Base-by-base conservation (phyloP, 2,113 vertebrate species). In the Anser cygnoides region DNA sequence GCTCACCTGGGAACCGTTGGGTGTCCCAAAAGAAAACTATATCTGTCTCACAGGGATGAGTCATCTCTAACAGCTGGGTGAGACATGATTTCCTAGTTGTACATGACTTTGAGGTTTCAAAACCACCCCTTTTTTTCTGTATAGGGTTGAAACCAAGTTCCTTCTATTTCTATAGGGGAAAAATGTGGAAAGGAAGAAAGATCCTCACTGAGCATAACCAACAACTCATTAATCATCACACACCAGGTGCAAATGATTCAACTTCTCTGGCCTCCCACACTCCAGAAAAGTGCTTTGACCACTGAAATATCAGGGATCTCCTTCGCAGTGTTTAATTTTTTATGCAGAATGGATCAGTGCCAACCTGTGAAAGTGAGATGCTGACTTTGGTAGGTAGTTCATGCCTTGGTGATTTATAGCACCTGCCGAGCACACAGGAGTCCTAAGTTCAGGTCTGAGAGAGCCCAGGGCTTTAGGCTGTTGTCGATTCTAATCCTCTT, bases 181-280 rank as follows among this genome's bases (percentile, higher is more conserved):
- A 87, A 76, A n/a, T 13, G 22, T 25, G 70, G 49, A 58, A 77
- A 50, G 55, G 28, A 83, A 52, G 49, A 52, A 65, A 78, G 37
- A 71, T 23, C 52, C 22, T 74, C 14, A 7, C 11, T 75, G 75
- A 82, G 39, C 26, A 11, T 22, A 70, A 50, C 61, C 70, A 91
- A 44, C 74, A 73, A 67, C 87, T 96, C 54, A 73, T 95, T 91
- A 91, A 73, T 93, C 77, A 78, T 14, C 12, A 89, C 81, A 85
- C 78, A 54, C 91, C 49, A 91, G 84, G 67, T 91, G 84, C 87
- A 85, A 87, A 92, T 66, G 58, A 70, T 68, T 91, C 35, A 66
- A 13, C 54, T 18, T 37, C 83, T 54, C 66, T 0, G 1, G 10
- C 41, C 74, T 95, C 87, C 66, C 43, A 49, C 81, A 66, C 84